Percentiles rank a stretch among this genome's conserved stretches.
phyloP scores from a whole-genome alignment of 1,140 invertebrate species.

The Drosophila melanica region DNA sequence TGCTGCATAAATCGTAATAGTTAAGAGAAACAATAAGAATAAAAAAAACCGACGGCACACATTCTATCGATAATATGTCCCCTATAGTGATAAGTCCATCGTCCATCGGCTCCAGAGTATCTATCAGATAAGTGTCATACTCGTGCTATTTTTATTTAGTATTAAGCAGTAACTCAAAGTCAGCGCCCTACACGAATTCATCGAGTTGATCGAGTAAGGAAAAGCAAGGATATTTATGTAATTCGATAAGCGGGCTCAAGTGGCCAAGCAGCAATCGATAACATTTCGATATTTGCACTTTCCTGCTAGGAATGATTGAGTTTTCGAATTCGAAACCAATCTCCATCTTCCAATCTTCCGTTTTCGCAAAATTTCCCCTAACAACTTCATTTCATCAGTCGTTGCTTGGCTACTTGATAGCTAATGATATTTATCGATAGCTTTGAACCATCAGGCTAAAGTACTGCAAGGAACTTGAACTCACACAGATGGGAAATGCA shows the following conservation, averaged over 20 bases:
- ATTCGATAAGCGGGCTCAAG: not conserved
- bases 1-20: constrained; percentile 7
- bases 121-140: constrained; percentile 3
- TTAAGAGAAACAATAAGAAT: constrained; percentile 2
- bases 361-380: not conserved
- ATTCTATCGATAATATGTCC: constrained; percentile 9
- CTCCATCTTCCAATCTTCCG: no score
- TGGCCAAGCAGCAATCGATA: not conserved
- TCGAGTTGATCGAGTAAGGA: not conserved
- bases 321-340: no score
- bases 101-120: constrained; percentile 16
- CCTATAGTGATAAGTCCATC: constrained; percentile 3
- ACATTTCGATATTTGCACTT: not conserved
- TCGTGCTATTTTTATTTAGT: constrained; percentile 6
- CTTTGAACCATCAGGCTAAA: not conserved
- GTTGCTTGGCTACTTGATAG: not conserved
- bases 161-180: constrained; percentile 51
- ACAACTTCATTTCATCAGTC: not conserved
- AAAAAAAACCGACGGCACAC: constrained; percentile 11
- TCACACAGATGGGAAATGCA: constrained; percentile 10
- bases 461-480: not conserved
- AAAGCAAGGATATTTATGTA: not conserved
- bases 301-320: no score
- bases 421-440: constrained; percentile 13
- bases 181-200: constrained; percentile 37